These are phyloP conservation scores for Melanophora roralis DNA, from an alignment of 2,888 invertebrate species.

Conservation along the genomic window DNA sequence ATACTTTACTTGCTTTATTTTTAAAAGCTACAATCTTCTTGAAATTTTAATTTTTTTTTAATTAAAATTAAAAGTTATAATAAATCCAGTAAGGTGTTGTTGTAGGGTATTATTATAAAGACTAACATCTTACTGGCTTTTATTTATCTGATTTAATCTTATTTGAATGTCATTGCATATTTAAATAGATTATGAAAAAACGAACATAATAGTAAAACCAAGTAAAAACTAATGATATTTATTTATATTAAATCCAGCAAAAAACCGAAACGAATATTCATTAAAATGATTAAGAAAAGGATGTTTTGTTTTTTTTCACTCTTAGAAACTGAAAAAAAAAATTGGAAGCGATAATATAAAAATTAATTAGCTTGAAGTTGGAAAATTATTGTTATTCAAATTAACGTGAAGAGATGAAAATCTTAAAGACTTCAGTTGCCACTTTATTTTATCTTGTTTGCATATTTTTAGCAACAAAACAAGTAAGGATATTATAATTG, in stretches of 20 bases:
- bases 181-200: constrained; percentile 54
- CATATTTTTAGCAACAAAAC: too few relatives aligned
- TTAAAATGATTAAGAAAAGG: constrained; percentile 41
- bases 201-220: constrained; percentile 6
- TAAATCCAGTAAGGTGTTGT: too few relatives aligned
- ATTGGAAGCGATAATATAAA: constrained; percentile 15
- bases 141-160: constrained; percentile 3
- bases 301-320: not conserved
- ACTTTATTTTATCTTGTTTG: too few relatives aligned
- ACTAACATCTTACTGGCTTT: not conserved
- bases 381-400: not conserved
- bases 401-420: not conserved
- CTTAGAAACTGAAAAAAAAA: not conserved
- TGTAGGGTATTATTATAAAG: too few relatives aligned
- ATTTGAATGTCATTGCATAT: constrained; percentile 54
- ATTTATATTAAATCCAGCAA: constrained; percentile 18
- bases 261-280: constrained; percentile 42
- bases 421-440: too few relatives aligned
- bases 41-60: too few relatives aligned
- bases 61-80: too few relatives aligned
- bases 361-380: constrained; percentile 49
- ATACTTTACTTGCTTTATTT: too few relatives aligned
- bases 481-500: too few relatives aligned
- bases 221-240: constrained; percentile 6
- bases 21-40: too few relatives aligned